Conservation (phyloP, 2,113 vertebrate species). For the Trematocara marginatum region DNA sequence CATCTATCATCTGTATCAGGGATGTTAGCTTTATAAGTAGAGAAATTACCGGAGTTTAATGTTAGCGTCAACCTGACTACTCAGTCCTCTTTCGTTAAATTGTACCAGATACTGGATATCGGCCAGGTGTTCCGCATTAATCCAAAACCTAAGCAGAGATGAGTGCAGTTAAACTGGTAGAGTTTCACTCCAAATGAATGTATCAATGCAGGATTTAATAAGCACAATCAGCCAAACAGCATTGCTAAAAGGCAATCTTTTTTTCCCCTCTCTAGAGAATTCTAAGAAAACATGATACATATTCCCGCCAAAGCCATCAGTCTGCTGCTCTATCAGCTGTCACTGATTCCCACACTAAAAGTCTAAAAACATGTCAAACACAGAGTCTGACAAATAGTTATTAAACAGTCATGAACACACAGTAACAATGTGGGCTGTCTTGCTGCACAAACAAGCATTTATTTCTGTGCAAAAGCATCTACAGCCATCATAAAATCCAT, state of each 20-base stretch:
- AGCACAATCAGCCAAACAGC: not conserved
- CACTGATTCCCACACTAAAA: not conserved
- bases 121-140: not conserved
- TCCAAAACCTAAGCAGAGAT: not conserved
- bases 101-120: not conserved
- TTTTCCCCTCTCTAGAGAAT: not conserved
- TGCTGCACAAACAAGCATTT: not conserved
- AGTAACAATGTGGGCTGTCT: not conserved
- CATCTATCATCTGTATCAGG: not conserved
- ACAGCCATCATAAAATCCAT: not conserved
- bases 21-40: not conserved
- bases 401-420: not conserved
- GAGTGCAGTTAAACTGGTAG: not conserved
- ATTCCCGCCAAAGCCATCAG: not conserved
- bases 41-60: not conserved
- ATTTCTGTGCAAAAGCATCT: not conserved
- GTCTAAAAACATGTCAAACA: not conserved
- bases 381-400: not conserved
- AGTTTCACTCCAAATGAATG: not conserved
- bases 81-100: not conserved
- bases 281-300: not conserved
- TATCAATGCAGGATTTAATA: not conserved
- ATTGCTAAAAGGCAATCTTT: not conserved
- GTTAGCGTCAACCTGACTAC: not conserved
- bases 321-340: not conserved